phyloP scores from a whole-genome alignment of 2,113 vertebrate genomes.

The Peromyscus leucopus region DNA sequence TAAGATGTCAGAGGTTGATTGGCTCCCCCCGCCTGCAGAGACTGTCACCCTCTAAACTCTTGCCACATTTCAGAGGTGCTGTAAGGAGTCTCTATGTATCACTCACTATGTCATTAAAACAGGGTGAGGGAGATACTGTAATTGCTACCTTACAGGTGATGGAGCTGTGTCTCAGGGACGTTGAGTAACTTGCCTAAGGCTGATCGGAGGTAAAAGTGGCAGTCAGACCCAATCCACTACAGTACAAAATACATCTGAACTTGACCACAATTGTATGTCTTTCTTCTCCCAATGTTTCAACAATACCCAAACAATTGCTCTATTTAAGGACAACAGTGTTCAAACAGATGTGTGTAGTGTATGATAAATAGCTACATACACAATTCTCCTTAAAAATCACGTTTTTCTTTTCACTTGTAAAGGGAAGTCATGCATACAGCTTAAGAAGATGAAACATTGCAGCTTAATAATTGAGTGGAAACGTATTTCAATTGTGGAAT shows the following conservation, averaged over 20 bases:
- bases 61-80: rapidly evolving
- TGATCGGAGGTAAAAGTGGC: not conserved
- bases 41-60: not conserved
- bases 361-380: not conserved
- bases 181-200: not conserved
- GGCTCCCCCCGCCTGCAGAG: not conserved
- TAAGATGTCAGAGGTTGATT: not conserved
- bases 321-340: slow-evolving; percentile 7
- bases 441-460: slow-evolving; percentile 48
- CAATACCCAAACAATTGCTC: not conserved
- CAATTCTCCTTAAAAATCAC: not conserved
- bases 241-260: not conserved
- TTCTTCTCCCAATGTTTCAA: not conserved
- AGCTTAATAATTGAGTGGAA: slow-evolving; percentile 54
- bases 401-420: slow-evolving; percentile 31
- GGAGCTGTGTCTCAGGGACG: not conserved
- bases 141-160: slow-evolving; percentile 25
- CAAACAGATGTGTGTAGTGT: not conserved
- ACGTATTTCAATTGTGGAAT: slow-evolving; percentile 64
- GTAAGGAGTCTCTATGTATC: not conserved
- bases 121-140: slow-evolving; percentile 3
- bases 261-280: not conserved
- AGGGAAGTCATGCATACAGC: not conserved
- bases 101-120: not conserved
- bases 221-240: not conserved